These are phyloP conservation scores for Morpho helenor DNA, from an alignment of 2,888 invertebrate species.

Conservation along the genomic window DNA sequence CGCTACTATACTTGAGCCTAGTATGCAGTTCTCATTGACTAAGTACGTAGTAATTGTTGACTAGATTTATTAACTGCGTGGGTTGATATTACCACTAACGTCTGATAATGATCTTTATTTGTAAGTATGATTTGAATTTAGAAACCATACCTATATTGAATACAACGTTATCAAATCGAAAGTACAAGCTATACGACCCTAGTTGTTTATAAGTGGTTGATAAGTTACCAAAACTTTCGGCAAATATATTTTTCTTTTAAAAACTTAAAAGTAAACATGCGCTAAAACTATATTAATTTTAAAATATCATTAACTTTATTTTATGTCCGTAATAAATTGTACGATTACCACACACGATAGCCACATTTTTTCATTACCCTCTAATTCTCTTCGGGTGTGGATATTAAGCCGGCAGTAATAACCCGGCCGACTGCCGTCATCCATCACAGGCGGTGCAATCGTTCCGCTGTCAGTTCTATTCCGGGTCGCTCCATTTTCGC, in stretches of 20 bases:
- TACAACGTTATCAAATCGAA: too few relatives aligned
- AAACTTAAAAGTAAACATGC: too few relatives aligned
- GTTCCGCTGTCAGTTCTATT: slow-evolving; percentile 74
- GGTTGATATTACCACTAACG: too few relatives aligned
- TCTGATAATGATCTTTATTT: too few relatives aligned
- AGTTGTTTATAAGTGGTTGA: too few relatives aligned
- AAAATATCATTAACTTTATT: slow-evolving; percentile 12
- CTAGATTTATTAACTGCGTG: too few relatives aligned
- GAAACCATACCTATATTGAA: too few relatives aligned
- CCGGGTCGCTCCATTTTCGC: slow-evolving; percentile 74
- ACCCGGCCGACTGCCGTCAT: slow-evolving; percentile 57
- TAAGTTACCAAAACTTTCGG: not conserved
- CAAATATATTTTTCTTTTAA: too few relatives aligned
- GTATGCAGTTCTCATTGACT: too few relatives aligned
- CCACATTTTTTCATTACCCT: slow-evolving; percentile 41
- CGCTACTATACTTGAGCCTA: too few relatives aligned
- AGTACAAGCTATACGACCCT: too few relatives aligned
- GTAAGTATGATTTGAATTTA: too few relatives aligned
- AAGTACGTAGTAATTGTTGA: not conserved
- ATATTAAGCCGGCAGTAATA: slow-evolving; percentile 62
- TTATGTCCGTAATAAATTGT: slow-evolving; percentile 23
- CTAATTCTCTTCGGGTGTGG: slow-evolving; percentile 46
- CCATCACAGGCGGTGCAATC: slow-evolving; percentile 73
- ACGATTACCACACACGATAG: slow-evolving; percentile 24
- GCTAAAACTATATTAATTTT: not conserved